These are phyloP conservation scores for Cotesia glomerata DNA, from an alignment of 1,140 invertebrate species.

Conservation along the genomic window DNA sequence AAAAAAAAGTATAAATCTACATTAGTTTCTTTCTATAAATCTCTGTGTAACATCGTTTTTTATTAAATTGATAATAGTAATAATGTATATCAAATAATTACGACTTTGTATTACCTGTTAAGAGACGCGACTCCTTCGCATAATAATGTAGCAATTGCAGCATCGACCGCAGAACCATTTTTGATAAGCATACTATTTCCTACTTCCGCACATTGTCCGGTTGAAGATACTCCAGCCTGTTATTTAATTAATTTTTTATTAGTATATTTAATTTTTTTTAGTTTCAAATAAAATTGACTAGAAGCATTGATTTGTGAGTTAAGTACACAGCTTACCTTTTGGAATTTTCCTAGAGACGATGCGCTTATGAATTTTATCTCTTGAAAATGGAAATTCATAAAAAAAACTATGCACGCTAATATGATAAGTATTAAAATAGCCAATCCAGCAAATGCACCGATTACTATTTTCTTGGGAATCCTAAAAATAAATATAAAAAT, in stretches of 20 bases:
- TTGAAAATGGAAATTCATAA: neutral
- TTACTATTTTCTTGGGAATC: neutral
- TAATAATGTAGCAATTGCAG: slow-evolving; percentile 79
- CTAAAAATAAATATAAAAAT: slow-evolving; percentile 12
- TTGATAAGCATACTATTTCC: slow-evolving; percentile 65
- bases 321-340: slow-evolving; percentile 37
- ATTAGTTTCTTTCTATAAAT: too few relatives aligned
- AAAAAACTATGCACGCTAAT: neutral
- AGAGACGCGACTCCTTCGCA: slow-evolving; percentile 83
- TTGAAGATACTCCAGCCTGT: slow-evolving; percentile 53
- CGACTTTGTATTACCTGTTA: slow-evolving; percentile 63
- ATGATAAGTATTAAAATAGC: neutral
- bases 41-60: too few relatives aligned
- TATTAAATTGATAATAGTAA: neutral
- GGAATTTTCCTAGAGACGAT: slow-evolving; percentile 34
- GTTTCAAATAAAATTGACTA: neutral
- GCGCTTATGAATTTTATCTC: slow-evolving; percentile 14
- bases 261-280: neutral
- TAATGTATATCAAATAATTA: neutral
- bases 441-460: neutral
- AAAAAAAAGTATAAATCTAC: neutral
- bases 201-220: slow-evolving; percentile 56
- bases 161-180: slow-evolving; percentile 82
- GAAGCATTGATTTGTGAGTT: neutral
- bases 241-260: neutral